A percentile compares a stretch with the other conserved stretches of the same genome.
Evolutionary conservation across 2,113 vertebrate genomes (phyloP).

Genomic region (Tenebrosternarchus preto): DNA sequence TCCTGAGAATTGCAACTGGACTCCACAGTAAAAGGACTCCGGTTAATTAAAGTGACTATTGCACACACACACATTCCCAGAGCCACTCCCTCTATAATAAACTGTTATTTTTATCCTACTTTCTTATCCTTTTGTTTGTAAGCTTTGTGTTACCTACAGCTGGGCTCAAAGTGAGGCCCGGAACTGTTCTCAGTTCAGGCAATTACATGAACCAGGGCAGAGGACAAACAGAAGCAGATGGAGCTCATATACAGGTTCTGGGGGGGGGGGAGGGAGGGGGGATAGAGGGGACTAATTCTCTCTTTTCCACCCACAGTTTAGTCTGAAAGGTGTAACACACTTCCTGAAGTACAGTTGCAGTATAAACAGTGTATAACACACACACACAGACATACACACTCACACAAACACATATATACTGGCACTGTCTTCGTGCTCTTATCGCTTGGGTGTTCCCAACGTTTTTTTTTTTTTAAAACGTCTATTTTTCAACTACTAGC

Average conservation of each 20-base stretch:
- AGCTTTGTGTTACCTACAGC: slow-evolving; percentile 71
- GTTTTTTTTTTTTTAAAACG: slow-evolving; percentile 57
- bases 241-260: slow-evolving; percentile 86
- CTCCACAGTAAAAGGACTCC: slow-evolving; percentile 20
- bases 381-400: background rate
- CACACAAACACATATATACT: background rate
- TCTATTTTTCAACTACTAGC: slow-evolving; percentile 39
- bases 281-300: slow-evolving; percentile 43
- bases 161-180: slow-evolving; percentile 83
- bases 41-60: slow-evolving; percentile 39
- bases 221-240: slow-evolving; percentile 94
- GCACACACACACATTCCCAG: background rate
- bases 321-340: slow-evolving; percentile 80
- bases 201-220: slow-evolving; percentile 81
- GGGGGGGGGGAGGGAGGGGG: slow-evolving; percentile 46
- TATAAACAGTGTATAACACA: slow-evolving; percentile 58
- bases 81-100: background rate
- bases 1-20: background rate
- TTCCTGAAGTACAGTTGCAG: slow-evolving; percentile 80
- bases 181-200: slow-evolving; percentile 92
- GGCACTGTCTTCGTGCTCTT: slow-evolving; percentile 15
- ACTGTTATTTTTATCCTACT: slow-evolving; percentile 10
- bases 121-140: slow-evolving; percentile 73
- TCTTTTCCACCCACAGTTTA: slow-evolving; percentile 85
- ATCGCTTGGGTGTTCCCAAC: slow-evolving; percentile 19